These are phyloP conservation scores for Myathropa florea DNA, from an alignment of 2,888 invertebrate species.

Conservation along the genomic window DNA sequence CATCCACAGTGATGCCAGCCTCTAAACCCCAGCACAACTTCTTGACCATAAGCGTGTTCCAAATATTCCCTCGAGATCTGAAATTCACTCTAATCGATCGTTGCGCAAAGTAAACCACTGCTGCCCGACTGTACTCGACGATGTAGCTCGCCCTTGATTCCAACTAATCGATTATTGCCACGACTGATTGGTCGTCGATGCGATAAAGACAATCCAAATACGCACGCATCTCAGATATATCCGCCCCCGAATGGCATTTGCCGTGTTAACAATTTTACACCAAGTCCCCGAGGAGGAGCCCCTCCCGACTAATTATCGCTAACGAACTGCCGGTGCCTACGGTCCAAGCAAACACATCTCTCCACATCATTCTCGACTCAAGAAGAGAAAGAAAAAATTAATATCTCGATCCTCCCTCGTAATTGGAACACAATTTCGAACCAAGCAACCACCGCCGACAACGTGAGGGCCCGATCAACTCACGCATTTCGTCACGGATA, in stretches of 20 bases:
- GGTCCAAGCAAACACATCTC: not conserved
- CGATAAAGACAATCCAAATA: not conserved
- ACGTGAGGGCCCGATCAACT: slow-evolving; percentile 21
- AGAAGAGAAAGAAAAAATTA: slow-evolving; percentile 26
- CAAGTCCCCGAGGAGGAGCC: not conserved
- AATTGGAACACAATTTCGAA: slow-evolving; percentile 59
- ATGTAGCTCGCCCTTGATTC: not conserved
- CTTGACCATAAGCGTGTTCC: too few species aligned
- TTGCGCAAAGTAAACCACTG: too few species aligned
- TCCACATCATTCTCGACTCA: not conserved
- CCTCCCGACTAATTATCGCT: slow-evolving; percentile 21
- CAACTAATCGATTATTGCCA: not conserved
- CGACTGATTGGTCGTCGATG: not conserved
- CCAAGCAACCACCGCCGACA: not conserved
- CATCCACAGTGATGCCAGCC: too few species aligned
- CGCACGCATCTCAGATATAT: not conserved
- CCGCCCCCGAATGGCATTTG: not conserved
- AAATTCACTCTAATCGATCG: too few species aligned
- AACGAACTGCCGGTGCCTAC: not conserved
- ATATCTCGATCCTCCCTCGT: slow-evolving; percentile 37
- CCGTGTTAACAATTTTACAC: slow-evolving; percentile 41
- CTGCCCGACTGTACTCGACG: not conserved
- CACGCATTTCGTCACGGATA: slow-evolving; percentile 63
- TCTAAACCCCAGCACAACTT: too few species aligned
- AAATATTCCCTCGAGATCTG: too few species aligned